Evolutionary conservation across 2,888 invertebrate species (phyloP).

Genomic region (Cheilosia pagana): DNA sequence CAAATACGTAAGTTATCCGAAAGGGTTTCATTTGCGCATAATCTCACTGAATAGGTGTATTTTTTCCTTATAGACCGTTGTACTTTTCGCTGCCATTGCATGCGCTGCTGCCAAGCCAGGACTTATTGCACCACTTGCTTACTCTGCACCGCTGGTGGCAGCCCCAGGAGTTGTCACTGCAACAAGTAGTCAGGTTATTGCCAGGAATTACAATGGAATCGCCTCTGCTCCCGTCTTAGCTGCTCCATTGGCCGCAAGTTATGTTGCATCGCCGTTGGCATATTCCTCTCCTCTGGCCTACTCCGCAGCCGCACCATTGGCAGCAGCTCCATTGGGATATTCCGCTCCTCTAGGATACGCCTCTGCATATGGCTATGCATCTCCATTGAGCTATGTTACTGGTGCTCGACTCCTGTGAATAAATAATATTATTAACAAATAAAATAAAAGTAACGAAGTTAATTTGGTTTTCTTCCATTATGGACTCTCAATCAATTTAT

Average conservation of each 20-base stretch:
- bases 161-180: conserved; percentile 77
- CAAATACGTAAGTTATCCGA: conserved; percentile 40
- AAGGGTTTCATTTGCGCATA: neutral
- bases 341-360: conserved; percentile 28
- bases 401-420: neutral
- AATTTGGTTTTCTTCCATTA: neutral
- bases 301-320: conserved; percentile 26
- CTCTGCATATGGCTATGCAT: conserved; percentile 25
- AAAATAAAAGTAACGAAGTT: neutral
- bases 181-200: conserved; percentile 80
- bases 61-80: conserved; percentile 39
- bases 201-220: conserved; percentile 79
- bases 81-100: conserved; percentile 60
- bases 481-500: no score
- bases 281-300: conserved; percentile 23
- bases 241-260: conserved; percentile 37
- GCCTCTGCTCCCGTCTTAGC: conserved; percentile 81
- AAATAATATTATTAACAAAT: neutral
- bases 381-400: conserved; percentile 16
- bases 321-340: conserved; percentile 14
- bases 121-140: conserved; percentile 76
- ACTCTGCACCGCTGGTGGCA: conserved; percentile 60
- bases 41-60: neutral
- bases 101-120: conserved; percentile 69
- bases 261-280: conserved; percentile 16